These are phyloP conservation scores for Tethea ocularis DNA, from an alignment of 2,888 invertebrate genomes.

Conservation along the genomic window DNA sequence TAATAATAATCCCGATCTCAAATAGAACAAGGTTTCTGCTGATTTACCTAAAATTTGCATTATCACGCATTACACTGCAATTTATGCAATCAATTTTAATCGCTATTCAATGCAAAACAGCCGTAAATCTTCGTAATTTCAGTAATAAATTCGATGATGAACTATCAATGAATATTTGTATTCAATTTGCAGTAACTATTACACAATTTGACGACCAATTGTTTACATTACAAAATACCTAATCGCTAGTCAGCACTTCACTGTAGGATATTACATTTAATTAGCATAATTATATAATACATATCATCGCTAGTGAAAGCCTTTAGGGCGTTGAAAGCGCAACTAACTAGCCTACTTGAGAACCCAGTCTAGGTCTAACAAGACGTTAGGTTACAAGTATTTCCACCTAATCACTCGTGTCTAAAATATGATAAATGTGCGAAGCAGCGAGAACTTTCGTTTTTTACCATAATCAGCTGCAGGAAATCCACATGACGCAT, in stretches of 20 bases:
- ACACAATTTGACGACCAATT: background rate
- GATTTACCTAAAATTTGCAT: background rate
- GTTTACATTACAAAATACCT: background rate
- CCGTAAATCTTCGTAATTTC: background rate
- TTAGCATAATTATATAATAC: background rate
- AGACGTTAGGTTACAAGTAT: background rate
- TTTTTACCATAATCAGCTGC: background rate
- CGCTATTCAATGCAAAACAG: background rate
- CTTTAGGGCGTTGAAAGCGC: background rate
- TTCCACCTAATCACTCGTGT: background rate
- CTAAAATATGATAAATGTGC: slow-evolving; percentile 4
- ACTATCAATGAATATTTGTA: background rate
- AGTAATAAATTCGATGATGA: background rate
- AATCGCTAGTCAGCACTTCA: too few species aligned
- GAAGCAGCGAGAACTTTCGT: background rate
- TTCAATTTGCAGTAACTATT: background rate
- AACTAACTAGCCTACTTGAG: background rate
- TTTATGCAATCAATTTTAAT: background rate
- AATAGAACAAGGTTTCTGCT: background rate
- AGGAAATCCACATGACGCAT: background rate
- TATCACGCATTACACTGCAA: background rate
- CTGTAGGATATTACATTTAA: background rate
- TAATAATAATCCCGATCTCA: background rate
- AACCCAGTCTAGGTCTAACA: background rate
- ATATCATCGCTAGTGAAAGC: background rate